Evolutionary conservation across 2,888 invertebrate species (phyloP), one percentile per base, ranked within the genome.

Genomic region (Drosophila mayaguana): DNA sequence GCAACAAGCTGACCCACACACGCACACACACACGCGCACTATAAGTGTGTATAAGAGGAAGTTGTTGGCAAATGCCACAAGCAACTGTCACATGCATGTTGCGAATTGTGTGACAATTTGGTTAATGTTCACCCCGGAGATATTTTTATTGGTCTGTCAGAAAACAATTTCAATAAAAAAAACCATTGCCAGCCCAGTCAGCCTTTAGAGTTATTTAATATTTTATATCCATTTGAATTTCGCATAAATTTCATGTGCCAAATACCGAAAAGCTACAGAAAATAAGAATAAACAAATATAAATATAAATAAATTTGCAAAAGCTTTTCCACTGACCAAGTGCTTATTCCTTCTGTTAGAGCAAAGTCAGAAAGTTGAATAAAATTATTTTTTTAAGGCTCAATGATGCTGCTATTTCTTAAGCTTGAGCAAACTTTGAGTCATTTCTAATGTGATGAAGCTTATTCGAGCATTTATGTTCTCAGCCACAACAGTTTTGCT

Each of bases 41-140:
- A 34, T 2, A 46, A 56, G 61, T 61, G 43, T 48, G 32, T 34
- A 45, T 46, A 59, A 38, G 43, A 50, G 40, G 42, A 45, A 63
- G 51, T 59, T 32, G 66, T 34, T 45, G 46, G 42, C 63, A 32
- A 50, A 50, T 34, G 69, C 78, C 81, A 70, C 73, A 79, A 74
- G 75, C 77, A 80, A 80, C 75, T 88, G 88, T 80, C 83, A 79
- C 56, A 51, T 60, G 61, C 89, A 88, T 80, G 85, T 80, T 78
- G 43, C 55, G 55, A 66, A 88, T 75, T 85, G 77, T 88, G 83
- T 88, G 88, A 85, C 88, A 83, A 78, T 89, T 85, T 76, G 82
- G 67, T 81, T 76, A 81, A 83, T 76, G 76, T 65, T 55, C 55
- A 48, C 34, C 66, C 69, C 68, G 72, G 62, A 73, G 70, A 66